Conservation (phyloP, 1,140 invertebrate species). For the Heliconius eleuchia region DNA sequence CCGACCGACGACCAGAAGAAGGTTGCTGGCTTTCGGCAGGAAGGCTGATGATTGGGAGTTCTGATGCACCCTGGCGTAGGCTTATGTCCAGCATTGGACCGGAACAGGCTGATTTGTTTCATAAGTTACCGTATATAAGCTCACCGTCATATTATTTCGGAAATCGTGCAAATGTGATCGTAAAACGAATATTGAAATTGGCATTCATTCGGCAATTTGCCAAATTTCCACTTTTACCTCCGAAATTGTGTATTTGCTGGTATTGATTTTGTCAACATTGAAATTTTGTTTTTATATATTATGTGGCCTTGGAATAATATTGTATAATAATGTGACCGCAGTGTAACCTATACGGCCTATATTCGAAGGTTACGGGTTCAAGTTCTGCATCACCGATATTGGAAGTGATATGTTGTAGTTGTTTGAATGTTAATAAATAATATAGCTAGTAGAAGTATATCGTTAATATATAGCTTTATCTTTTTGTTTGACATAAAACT, state of each 20-base stretch:
- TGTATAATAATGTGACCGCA: not conserved
- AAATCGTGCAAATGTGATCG: not conserved
- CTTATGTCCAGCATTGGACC: no score
- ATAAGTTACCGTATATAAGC: no score
- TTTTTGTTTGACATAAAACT: no score
- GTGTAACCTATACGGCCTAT: not conserved
- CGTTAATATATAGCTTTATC: no score
- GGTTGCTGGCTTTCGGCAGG: no score
- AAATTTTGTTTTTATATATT: not conserved
- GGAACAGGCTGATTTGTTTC: no score
- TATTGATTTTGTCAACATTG: slow-evolving; percentile 1
- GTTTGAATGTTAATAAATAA: not conserved
- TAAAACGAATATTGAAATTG: slow-evolving; percentile 9
- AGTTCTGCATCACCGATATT: not conserved
- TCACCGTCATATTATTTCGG: not conserved
- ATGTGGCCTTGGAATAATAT: slow-evolving; percentile 3
- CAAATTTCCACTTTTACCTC: slow-evolving; percentile 6
- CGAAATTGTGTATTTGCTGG: not conserved
- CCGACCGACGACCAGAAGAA: no score
- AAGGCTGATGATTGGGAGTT: no score
- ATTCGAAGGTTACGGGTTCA: not conserved
- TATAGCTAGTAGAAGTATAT: no score
- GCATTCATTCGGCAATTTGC: slow-evolving; percentile 9
- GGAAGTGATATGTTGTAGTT: not conserved
- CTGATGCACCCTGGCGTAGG: no score